Percentiles rank a stretch among this genome's conserved stretches.
phyloP scores from a whole-genome alignment of 1,140 invertebrate species.

The Drosophila paulistorum region DNA sequence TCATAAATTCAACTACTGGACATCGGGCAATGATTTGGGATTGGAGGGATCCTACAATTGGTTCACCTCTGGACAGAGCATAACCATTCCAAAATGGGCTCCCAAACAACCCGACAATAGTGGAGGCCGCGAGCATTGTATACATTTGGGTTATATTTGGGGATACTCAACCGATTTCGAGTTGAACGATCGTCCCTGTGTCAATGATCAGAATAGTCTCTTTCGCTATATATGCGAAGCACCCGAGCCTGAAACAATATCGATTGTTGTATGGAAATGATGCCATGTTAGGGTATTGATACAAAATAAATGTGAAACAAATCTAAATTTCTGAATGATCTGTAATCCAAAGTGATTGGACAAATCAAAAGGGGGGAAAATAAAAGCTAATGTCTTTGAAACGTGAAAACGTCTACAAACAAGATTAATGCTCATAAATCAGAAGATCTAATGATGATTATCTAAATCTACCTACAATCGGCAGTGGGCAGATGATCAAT shows the following conservation, averaged over 20 bases:
- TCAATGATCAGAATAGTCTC: conserved; percentile 22
- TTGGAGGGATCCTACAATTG: conserved; percentile 38
- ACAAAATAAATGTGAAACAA: no score
- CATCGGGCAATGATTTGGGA: conserved; percentile 48
- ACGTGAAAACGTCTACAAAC: conserved; percentile 1
- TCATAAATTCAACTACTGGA: conserved; percentile 29
- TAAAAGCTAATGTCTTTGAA: no score
- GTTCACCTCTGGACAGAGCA: conserved; percentile 32
- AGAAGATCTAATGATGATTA: conserved; percentile 11
- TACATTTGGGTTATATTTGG: conserved; percentile 38
- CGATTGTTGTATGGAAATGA: conserved; percentile 76
- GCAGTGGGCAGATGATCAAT: conserved; percentile 4
- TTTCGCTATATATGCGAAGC: conserved; percentile 83
- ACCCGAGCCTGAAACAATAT: conserved; percentile 84
- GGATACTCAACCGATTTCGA: conserved; percentile 17
- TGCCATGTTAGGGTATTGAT: background rate
- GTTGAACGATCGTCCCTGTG: conserved; percentile 40
- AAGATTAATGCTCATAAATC: conserved; percentile 31
- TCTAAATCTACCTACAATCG: conserved; percentile 6
- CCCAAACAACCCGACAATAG: conserved; percentile 44
- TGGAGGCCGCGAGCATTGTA: conserved; percentile 40
- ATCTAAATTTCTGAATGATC: no score
- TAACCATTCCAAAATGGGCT: conserved; percentile 41
- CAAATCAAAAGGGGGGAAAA: no score
- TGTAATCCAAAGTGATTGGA: no score